A percentile compares a stretch with the other conserved stretches of the same genome.
These are phyloP conservation scores for Rhegmatorhina hoffmannsi DNA, from an alignment of 2,113 vertebrate genomes.

Conservation along the genomic window DNA sequence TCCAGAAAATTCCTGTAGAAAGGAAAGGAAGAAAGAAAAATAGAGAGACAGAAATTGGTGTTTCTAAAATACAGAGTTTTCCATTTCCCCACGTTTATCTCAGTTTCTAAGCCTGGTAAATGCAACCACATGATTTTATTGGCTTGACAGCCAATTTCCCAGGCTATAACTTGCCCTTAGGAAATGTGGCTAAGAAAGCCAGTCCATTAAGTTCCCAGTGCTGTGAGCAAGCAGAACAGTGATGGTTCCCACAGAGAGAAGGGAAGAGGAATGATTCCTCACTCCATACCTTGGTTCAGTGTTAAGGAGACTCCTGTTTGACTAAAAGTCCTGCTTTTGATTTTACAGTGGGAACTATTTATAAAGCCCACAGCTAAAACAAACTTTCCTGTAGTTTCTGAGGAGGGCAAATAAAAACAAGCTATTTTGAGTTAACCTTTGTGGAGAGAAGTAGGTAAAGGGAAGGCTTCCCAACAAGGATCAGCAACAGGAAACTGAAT, in stretches of 20 bases:
- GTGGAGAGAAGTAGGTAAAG: background rate
- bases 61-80: background rate
- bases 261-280: background rate
- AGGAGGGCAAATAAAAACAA: background rate
- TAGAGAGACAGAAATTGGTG: background rate
- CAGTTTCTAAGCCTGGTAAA: background rate
- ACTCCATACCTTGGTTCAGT: background rate
- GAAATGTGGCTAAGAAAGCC: constrained; percentile 14
- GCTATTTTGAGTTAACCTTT: background rate
- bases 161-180: constrained; percentile 42
- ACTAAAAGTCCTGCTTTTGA: background rate
- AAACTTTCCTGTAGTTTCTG: background rate
- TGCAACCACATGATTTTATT: constrained; percentile 27
- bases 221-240: background rate
- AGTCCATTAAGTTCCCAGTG: background rate
- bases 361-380: background rate
- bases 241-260: background rate
- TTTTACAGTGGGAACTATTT: background rate
- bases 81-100: background rate
- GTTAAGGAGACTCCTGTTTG: background rate
- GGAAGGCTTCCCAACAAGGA: background rate
- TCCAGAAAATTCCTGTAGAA: background rate
- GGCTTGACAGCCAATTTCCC: constrained; percentile 29
- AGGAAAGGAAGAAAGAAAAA: background rate
- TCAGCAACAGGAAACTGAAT: background rate